phyloP scores from a whole-genome alignment of 2,888 invertebrate species.

The Carcina quercana region DNA sequence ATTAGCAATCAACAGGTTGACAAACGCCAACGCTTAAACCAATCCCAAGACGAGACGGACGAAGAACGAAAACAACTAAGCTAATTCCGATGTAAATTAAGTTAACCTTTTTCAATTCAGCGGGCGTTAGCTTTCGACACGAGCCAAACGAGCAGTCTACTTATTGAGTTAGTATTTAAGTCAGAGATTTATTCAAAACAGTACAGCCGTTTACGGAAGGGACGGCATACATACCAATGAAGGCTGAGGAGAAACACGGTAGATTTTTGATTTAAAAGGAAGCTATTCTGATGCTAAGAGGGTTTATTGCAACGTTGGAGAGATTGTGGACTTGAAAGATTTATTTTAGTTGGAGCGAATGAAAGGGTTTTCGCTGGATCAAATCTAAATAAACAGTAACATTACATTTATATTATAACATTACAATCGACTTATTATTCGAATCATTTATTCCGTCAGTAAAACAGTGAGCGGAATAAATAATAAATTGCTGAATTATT shows the following conservation, averaged over 20 bases:
- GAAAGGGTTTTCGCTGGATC: too few relatives aligned
- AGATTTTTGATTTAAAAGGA: not conserved
- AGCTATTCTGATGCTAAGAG: too few relatives aligned
- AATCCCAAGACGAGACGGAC: constrained; percentile 14
- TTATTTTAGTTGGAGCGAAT: too few relatives aligned
- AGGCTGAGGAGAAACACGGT: constrained; percentile 7
- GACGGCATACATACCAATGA: constrained; percentile 48
- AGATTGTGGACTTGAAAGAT: not conserved
- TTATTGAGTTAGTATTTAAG: constrained; percentile 63
- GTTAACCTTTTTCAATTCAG: constrained; percentile 58
- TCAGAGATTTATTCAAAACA: constrained; percentile 61
- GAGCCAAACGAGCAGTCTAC: constrained; percentile 39
- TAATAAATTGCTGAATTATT: too few relatives aligned
- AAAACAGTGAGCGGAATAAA: too few relatives aligned
- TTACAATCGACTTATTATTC: too few relatives aligned
- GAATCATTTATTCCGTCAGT: too few relatives aligned
- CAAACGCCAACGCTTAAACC: constrained; percentile 20
- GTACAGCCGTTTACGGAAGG: constrained; percentile 40
- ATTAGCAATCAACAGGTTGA: constrained; percentile 31
- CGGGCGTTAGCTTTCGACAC: constrained; percentile 43
- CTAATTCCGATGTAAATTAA: constrained; percentile 51
- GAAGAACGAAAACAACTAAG: constrained; percentile 5
- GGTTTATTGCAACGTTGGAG: too few relatives aligned
- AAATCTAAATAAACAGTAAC: too few relatives aligned
- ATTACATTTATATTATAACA: too few relatives aligned